phyloP scores from a whole-genome alignment of 1,140 invertebrate genomes.

The Drosophila lacertosa region DNA sequence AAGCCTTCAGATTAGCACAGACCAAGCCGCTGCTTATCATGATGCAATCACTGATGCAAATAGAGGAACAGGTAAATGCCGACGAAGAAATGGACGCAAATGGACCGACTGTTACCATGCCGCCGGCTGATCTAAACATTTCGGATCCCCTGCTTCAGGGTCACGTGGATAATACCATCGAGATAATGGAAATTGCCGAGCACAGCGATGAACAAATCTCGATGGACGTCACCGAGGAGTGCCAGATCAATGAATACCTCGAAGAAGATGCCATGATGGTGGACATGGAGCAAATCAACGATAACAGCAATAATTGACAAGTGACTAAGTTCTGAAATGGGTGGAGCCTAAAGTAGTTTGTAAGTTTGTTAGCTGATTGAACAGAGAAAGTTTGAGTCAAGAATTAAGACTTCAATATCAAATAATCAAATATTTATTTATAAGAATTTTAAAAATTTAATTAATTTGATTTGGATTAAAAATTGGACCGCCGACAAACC shows the following conservation, averaged over 20 bases:
- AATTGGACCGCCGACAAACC: too few relatives aligned
- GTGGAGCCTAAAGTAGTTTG: not conserved
- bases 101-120: constrained; percentile 1
- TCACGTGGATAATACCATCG: not conserved
- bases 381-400: not conserved
- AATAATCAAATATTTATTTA: not conserved
- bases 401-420: not conserved
- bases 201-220: not conserved
- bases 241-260: not conserved
- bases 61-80: not conserved
- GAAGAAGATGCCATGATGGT: not conserved
- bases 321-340: not conserved
- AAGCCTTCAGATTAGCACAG: not conserved
- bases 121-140: not conserved
- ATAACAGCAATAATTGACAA: not conserved
- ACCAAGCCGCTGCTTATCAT: not conserved
- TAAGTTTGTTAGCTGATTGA: too few relatives aligned
- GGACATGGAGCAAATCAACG: not conserved
- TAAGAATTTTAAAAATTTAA: not conserved
- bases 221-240: not conserved
- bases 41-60: not conserved
- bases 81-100: not conserved
- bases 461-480: too few relatives aligned
- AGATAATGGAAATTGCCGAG: not conserved
- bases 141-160: not conserved